Evolutionary conservation across 2,797 vertebrate species (phyloP).

Genomic region (Hirundo rustica): DNA sequence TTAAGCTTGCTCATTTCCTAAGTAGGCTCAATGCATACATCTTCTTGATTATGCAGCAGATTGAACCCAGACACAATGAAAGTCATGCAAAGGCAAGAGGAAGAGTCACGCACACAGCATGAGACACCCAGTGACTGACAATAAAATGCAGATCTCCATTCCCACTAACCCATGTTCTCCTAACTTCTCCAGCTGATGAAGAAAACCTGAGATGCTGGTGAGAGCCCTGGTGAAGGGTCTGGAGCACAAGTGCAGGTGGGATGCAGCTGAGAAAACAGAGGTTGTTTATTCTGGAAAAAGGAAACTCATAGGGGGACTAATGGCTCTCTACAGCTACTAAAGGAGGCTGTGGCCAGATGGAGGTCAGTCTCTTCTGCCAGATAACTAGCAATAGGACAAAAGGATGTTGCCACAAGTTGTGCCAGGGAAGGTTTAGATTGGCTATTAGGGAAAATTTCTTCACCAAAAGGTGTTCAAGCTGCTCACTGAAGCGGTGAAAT

Average conservation of each 20-base stretch:
- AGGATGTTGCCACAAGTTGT: no score
- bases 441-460: not conserved
- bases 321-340: not conserved
- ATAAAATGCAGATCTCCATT: not conserved
- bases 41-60: not conserved
- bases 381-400: not conserved
- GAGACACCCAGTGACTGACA: not conserved
- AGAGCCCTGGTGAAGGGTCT: not conserved
- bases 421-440: not conserved
- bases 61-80: not conserved
- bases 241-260: not conserved
- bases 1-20: not conserved
- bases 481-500: not conserved
- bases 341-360: not conserved
- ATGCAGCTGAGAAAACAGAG: not conserved
- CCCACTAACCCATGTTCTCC: not conserved
- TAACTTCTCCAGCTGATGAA: not conserved
- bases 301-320: not conserved
- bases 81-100: not conserved
- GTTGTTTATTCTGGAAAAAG: not conserved
- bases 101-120: not conserved
- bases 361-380: accelerated
- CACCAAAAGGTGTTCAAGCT: not conserved
- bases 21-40: not conserved
- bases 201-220: not conserved